Percentiles rank a stretch among this genome's conserved stretches.
Conservation (phyloP, 2,113 vertebrate species). For the Zootoca vivipara region DNA sequence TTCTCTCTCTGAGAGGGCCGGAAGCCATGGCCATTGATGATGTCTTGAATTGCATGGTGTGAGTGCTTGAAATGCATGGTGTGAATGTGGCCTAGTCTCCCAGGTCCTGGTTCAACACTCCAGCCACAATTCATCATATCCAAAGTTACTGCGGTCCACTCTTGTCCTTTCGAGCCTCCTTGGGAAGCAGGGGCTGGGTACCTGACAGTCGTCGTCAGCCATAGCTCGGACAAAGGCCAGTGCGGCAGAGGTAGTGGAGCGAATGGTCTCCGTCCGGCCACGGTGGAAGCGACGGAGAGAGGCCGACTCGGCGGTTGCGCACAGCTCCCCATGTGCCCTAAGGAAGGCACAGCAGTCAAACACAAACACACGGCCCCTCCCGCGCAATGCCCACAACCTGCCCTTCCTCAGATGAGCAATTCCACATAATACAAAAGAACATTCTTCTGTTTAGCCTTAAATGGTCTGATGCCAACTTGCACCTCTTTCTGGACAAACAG, state of each 20-base stretch:
- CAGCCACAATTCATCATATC: background rate
- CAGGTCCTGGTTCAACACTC: too few species aligned
- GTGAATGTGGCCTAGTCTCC: too few species aligned
- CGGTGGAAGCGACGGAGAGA: conserved; percentile 80
- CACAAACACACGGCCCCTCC: too few species aligned
- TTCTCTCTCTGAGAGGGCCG: too few species aligned
- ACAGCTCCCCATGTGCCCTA: conserved; percentile 24
- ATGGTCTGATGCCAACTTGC: background rate
- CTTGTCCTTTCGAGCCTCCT: background rate
- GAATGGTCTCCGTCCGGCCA: conserved; percentile 82
- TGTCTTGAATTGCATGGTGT: too few species aligned
- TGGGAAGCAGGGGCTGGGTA: conserved; percentile 41
- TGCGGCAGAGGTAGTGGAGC: conserved; percentile 78
- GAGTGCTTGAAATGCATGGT: too few species aligned
- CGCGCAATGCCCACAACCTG: too few species aligned
- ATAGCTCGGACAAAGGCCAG: conserved; percentile 78
- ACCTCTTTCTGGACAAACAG: background rate
- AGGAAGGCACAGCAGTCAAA: background rate
- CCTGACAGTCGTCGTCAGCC: conserved; percentile 68
- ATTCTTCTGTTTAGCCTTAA: background rate
- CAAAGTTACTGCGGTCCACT: too few species aligned
- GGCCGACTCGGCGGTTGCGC: conserved; percentile 76
- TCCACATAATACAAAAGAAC: background rate
- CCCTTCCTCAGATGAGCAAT: background rate
- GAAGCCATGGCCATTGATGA: too few species aligned